Evolutionary conservation across 2,113 vertebrate genomes (phyloP).

Genomic region (Notothenia coriiceps): DNA sequence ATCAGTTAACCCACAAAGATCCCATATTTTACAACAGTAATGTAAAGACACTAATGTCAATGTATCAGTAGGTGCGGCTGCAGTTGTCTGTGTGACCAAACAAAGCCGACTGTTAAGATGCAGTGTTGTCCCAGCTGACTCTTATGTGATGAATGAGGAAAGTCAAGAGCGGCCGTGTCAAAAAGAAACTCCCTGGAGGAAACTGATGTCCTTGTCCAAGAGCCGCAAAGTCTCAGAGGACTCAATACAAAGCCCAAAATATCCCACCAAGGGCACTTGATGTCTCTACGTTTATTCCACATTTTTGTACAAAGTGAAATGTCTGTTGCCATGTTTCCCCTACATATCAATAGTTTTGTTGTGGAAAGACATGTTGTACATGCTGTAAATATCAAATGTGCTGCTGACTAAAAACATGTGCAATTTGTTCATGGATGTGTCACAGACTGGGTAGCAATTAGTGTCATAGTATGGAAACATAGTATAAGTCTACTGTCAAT

Average conservation of each 20-base stretch:
- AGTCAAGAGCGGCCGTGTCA: conserved; percentile 65
- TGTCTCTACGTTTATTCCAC: conserved; percentile 58
- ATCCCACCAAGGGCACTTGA: conserved; percentile 61
- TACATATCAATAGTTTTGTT: not conserved
- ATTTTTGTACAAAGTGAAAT: conserved; percentile 32
- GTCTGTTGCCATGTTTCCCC: not conserved
- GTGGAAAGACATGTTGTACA: not conserved
- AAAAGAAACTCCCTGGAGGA: conserved; percentile 63
- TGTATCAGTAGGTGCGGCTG: not conserved
- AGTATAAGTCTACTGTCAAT: not conserved
- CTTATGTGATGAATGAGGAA: conserved; percentile 64
- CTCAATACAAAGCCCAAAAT: conserved; percentile 31
- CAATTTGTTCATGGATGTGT: not conserved
- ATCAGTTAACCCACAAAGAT: not conserved
- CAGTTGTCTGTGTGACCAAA: not conserved
- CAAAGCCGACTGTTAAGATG: conserved; percentile 37
- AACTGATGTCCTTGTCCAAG: conserved; percentile 72
- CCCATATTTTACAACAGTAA: not conserved
- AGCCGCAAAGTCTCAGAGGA: conserved; percentile 58
- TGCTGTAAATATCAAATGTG: not conserved
- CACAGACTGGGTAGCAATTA: not conserved
- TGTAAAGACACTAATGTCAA: not conserved
- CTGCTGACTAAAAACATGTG: not conserved
- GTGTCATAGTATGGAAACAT: not conserved
- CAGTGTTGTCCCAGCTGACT: conserved; percentile 26